Evolutionary conservation across 2,888 invertebrate species (phyloP).

Genomic region (Anthoptus insignis): DNA sequence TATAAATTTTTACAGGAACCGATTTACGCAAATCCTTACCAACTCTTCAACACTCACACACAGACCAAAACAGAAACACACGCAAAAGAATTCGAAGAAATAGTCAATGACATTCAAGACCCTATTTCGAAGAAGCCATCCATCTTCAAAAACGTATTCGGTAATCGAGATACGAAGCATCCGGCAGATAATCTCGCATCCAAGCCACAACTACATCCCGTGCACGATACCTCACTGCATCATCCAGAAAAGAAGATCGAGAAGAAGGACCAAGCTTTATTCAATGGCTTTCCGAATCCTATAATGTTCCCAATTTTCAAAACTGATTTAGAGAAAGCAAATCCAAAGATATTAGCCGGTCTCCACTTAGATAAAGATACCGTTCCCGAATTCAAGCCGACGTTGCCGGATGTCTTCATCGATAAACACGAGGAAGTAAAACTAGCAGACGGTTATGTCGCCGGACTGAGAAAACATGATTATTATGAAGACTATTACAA

Average conservation of each 20-base stretch:
- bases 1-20: slow-evolving; percentile 64
- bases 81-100: slow-evolving; percentile 51
- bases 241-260: slow-evolving; percentile 73
- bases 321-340: slow-evolving; percentile 13
- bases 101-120: slow-evolving; percentile 60
- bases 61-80: slow-evolving; percentile 44
- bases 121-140: slow-evolving; percentile 70
- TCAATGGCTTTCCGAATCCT: neutral
- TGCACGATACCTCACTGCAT: slow-evolving; percentile 65
- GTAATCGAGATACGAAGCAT: slow-evolving; percentile 59
- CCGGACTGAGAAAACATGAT: slow-evolving; percentile 59
- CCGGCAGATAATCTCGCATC: slow-evolving; percentile 57
- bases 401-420: slow-evolving; percentile 63
- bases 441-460: slow-evolving; percentile 63
- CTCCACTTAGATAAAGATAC: neutral
- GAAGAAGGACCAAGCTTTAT: slow-evolving; percentile 72
- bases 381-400: slow-evolving; percentile 74
- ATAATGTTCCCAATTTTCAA: neutral
- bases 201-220: slow-evolving; percentile 73
- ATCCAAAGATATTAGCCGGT: slow-evolving; percentile 18
- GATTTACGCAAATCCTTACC: slow-evolving; percentile 59
- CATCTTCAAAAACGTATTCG: slow-evolving; percentile 72
- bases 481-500: slow-evolving; percentile 77
- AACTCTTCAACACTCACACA: slow-evolving; percentile 46
- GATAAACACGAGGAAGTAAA: slow-evolving; percentile 55